phyloP scores from a whole-genome alignment of 1,140 invertebrate genomes.

The Latrodectus geometricus region DNA sequence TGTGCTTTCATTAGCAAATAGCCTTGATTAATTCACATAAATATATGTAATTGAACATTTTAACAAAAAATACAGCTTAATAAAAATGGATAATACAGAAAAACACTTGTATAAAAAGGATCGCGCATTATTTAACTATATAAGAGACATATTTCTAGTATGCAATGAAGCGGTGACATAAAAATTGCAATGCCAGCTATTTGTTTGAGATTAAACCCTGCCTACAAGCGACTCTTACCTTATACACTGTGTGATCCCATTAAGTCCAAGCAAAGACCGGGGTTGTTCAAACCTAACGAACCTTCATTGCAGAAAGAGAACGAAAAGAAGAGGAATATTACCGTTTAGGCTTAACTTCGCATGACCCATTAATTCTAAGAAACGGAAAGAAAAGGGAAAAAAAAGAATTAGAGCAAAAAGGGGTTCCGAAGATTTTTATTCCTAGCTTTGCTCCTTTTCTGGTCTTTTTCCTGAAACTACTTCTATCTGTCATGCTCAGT shows the following conservation, averaged over 20 bases:
- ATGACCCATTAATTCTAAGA: conserved; percentile 56
- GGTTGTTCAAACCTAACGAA: conserved; percentile 56
- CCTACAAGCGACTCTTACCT: conserved; percentile 34
- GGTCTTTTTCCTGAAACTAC: background rate
- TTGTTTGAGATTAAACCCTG: background rate
- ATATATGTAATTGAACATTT: no score
- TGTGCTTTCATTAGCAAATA: no score
- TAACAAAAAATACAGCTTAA: no score
- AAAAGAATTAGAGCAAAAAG: background rate
- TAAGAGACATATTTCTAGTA: no score
- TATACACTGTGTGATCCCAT: conserved; percentile 40
- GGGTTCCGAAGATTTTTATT: background rate
- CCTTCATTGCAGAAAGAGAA: conserved; percentile 3
- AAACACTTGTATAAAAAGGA: no score
- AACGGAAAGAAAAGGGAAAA: conserved; percentile 17
- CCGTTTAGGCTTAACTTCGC: conserved; percentile 45
- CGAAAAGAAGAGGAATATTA: background rate
- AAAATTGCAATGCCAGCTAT: conserved; percentile 43
- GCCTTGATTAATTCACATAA: no score
- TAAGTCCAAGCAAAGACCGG: conserved; percentile 40
- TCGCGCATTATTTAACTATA: no score
- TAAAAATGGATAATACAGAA: no score
- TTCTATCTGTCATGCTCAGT: conserved; percentile 44
- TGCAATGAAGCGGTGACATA: conserved; percentile 29
- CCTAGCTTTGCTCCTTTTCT: background rate